Percentiles rank a stretch among this genome's conserved stretches.
Conservation (phyloP, 2,113 vertebrate genomes). For the Aplodontia rufa region DNA sequence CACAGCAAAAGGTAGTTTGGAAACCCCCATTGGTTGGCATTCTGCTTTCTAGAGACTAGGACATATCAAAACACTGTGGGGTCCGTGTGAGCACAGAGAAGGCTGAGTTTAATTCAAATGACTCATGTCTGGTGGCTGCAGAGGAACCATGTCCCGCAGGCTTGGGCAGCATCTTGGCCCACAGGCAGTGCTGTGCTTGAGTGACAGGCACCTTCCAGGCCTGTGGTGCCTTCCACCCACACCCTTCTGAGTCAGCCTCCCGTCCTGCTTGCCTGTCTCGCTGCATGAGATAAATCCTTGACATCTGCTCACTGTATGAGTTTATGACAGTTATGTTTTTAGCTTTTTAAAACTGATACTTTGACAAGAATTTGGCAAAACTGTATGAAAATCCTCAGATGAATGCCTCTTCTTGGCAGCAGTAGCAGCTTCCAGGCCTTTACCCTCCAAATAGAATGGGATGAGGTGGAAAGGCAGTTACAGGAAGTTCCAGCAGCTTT, state of each 20-base stretch:
- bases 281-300: not conserved
- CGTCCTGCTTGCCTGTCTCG: accelerated
- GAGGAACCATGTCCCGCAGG: accelerated
- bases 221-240: accelerated
- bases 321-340: not conserved
- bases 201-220: accelerated
- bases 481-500: not conserved
- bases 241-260: not conserved
- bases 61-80: accelerated
- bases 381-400: not conserved
- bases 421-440: not conserved
- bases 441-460: no score
- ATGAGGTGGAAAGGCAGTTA: not conserved
- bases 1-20: not conserved
- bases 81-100: accelerated
- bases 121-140: not conserved
- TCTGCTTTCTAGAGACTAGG: not conserved
- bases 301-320: not conserved
- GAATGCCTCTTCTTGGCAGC: not conserved
- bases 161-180: not conserved
- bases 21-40: not conserved
- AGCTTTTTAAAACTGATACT: not conserved
- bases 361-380: not conserved
- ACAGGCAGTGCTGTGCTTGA: accelerated
- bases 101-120: not conserved